Evolutionary conservation across 2,797 vertebrate species (phyloP), one percentile per base, ranked within the genome.

Genomic region (Holocentrus rufus): DNA sequence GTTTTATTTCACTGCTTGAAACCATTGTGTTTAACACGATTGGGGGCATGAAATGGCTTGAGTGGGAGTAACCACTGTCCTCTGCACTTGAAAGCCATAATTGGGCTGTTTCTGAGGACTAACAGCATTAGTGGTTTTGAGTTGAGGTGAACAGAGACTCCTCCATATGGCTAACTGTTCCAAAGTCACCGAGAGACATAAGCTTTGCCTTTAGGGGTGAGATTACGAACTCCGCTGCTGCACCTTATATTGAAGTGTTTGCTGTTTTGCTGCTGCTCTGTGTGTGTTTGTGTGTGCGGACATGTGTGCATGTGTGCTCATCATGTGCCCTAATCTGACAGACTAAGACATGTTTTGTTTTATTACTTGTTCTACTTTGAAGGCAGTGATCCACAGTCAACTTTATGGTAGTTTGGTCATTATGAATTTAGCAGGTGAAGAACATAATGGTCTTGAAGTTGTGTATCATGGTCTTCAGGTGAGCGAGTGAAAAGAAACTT

Each of bases 51-150:
- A 42, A 55, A 20, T 69, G 34, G 17, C 11, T 39, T 5, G 22
- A 23, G 17, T 53, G 39, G 57, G 53, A 47, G 3, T 1, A 0
- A 7, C 31, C 50, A 46, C 27, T 64, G 27, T 72, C 23, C 13
- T 62, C 18, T 53, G n/a, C 20, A 57, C 73, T 60, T 74, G 55
- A 78, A 85, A 85, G 73, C 77, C 76, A 77, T 65, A 73, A 36
- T 3, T 39, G 25, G 52, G 58, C 60, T 53, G 61, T 20, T 47
- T 69, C 23, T 69, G 71, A 31, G 22, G 18, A 47, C 52, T 13
- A 42, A 68, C 25, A 27, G 25, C 25, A 27, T 57, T 62, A 18
- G 20, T 23, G 14, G 52, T 69, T 56, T 76, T 67, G 54, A 71
- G n/a, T 50, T 56, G 63, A 47, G 49, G 62, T 31, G 53, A 69